Base-by-base conservation (phyloP, 2,797 vertebrate species). In the Centropyge bicolor region DNA sequence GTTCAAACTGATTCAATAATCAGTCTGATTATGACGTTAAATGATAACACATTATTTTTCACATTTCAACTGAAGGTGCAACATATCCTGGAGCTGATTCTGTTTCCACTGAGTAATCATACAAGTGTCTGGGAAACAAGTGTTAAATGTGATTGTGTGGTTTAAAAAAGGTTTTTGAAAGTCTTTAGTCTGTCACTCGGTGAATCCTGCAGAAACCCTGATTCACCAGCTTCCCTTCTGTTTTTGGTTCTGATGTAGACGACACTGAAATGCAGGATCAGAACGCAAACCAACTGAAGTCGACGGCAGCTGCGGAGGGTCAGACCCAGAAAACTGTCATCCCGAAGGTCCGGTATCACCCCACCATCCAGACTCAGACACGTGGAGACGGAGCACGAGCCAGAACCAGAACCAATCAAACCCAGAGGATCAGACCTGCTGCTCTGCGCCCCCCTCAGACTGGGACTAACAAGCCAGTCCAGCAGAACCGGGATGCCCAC, bases 291-390 rank as follows among this genome's bases (percentile, higher is more conserved):
- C 17, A 24, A 35, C 14, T 22, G 12, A n/a, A 13, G 12, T 55
- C 13, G 6, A 16, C 10, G 27, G 31, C 52, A 36, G 17, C 36
- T 40, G n/a, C 24, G 2, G n/a, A 35, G 3, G 19, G 4, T 20
- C n/a, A 0, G 3, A 48, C 35, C 16, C 62, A 72, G 48, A 76
- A 73, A 10, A 35, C 17, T 1, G 0, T 83, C 14, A 56, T 89
- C 8, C 85, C 88, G 0, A 59, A 74, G 35, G 80, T 88, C 49
- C 43, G 75, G 5, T 93, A 92, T 52, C 92, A 91, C 51, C 90
- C 89, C 1, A 78, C 61, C 64, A 90, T 91, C 68, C 66, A 76
- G 54, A 64, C 24, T 6, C 55, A 55, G 41, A 27, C 11, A 0
- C 0, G 73, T 6, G 61, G 10, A 54, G 35, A 31, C 0, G 27